Percentiles rank a stretch among this genome's conserved stretches.
phyloP scores from a whole-genome alignment of 2,113 vertebrate genomes.

The Pteropus alecto region DNA sequence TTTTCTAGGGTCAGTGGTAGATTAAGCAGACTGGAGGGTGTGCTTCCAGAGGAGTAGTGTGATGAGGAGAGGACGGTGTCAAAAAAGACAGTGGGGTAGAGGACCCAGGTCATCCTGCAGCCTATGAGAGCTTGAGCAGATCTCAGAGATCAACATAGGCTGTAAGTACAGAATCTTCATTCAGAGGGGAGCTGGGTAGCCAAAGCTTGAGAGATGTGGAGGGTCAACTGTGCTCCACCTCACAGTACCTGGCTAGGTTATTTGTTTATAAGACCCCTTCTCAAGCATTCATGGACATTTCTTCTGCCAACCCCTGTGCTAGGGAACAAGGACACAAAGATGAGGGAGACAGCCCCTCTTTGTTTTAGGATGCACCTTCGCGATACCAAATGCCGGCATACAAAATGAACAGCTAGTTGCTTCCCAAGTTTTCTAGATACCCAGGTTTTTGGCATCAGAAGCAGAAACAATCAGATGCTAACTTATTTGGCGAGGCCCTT shows the following conservation, averaged over 20 bases:
- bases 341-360: not conserved
- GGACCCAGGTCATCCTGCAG: not conserved
- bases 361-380: not conserved
- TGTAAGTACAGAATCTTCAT: not conserved
- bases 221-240: not conserved
- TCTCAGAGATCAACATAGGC: not conserved
- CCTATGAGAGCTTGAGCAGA: fast-evolving
- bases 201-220: not conserved
- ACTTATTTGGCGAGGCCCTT: not conserved
- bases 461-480: not conserved
- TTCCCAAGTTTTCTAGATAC: not conserved
- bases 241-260: not conserved
- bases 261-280: not conserved
- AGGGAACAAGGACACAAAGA: not conserved
- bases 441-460: not conserved
- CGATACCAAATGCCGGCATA: not conserved
- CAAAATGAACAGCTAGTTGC: not conserved
- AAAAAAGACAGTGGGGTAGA: not conserved
- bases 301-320: not conserved
- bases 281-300: not conserved
- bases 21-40: not conserved
- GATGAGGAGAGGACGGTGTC: not conserved
- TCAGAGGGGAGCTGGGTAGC: not conserved
- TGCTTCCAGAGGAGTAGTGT: not conserved
- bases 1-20: not conserved